Base-by-base conservation (phyloP, 2,113 vertebrate genomes). In the Pseudorasbora parva region DNA sequence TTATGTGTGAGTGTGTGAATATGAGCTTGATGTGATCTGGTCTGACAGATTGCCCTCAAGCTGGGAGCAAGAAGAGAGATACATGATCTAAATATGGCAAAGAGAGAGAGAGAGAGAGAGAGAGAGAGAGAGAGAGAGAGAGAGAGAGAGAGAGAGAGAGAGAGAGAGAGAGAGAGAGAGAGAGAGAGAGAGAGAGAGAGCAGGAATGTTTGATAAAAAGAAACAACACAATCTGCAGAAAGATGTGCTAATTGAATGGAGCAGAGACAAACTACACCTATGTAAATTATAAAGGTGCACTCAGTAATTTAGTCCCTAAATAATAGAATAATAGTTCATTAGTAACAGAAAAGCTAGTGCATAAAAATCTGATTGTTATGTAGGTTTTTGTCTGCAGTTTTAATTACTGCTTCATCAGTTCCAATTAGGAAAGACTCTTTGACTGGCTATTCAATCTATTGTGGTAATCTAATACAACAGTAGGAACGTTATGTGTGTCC, bases 51-150 rank as follows among this genome's bases (percentile, higher is more conserved):
- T 74, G 45, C 60, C 41, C 83, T 81, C 56, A n/a, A 85, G 83
- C 86, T 41, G 60, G 83, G 47, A 85, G 64, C 73, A 72, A 77
- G 30, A 66, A 62, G 43, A 82, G 83, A 85, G 83, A 82, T 41
- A 82, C 83, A 82, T 82, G 86, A 87, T 87, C 83, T 87, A 87
- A 87, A 87, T 87, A 85, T 82, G 86, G 75, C 23, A n/a, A n/a
- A n/a, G 21, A 14, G 47, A 66, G 51, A 66, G 76, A 59, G 76
- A 81, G 66, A 60, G 12, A 54, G 84, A 66, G 77, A 0, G 59
- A 76, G 51, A 59, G 73, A n/a, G n/a, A n/a, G n/a, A n/a, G n/a
- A n/a, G n/a, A n/a, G n/a, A n/a, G 15, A 15, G 47, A 66, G 51
- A 64, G 76, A 59, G 76, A 80, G 66, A 60, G 12, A 54, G 83